Base-by-base conservation (phyloP, 2,888 invertebrate genomes). In the Lumbricus terrestris region DNA sequence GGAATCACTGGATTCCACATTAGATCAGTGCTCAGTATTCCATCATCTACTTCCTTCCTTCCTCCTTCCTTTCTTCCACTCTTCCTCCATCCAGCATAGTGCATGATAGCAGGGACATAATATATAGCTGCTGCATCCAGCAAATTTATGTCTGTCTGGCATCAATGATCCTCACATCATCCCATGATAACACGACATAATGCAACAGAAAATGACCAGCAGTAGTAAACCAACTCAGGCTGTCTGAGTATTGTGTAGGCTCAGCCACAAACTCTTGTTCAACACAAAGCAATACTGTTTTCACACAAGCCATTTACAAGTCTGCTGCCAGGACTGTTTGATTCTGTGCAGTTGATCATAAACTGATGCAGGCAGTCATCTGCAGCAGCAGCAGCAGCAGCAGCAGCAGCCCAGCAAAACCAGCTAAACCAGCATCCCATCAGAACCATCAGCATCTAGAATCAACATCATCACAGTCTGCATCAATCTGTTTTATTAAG, bases 251-350 rank as follows among this genome's bases (percentile, higher is more conserved):
- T n/a, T n/a, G 69, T n/a, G 8, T 5, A 29, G 6, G 8, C 69
- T n/a, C 69, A 69, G 29, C 69, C 8, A 69, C 69, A 69, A 69
- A 69, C 69, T n/a, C 69, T 69, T 69, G 69, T 69, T n/a, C 8
- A 69, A 69, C 69, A 69, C n/a, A 69, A 69, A 69, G 69, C 69
- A 69, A 69, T 69, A n/a, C 69, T n/a, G 69, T 69, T 69, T 69
- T 69, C n/a, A n/a, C 29, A 69, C 29, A 69, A 69, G n/a, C 69
- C 69, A 69, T 69, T 69, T n/a, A n/a, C 69, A 69, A n/a, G 69
- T 16, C 69, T 69, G 69, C 69, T 69, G 69, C n/a, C 69, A 69
- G 69, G n/a, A 69, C 29, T n/a, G 29, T 69, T 69, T 69, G 29
- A 69, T n/a, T n/a, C 29, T 29, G 8, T 69, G 69, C 69, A 69